Percentiles rank a stretch among this genome's conserved stretches.
These are phyloP conservation scores for Erpetoichthys calabaricus DNA, from an alignment of 2,797 vertebrate species.

Conservation along the genomic window DNA sequence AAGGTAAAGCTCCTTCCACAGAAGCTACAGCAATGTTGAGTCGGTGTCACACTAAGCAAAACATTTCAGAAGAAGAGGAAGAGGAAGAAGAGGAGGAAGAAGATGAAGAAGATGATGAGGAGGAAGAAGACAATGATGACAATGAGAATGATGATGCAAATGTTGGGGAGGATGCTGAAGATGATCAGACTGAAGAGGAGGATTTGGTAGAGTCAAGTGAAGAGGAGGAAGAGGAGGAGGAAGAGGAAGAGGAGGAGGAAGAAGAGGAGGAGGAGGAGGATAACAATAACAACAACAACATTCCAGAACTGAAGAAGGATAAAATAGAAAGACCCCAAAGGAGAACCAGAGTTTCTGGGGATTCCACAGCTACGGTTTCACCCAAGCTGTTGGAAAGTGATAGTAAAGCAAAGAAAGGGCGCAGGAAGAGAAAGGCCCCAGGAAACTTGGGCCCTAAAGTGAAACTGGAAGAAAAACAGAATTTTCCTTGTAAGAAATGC, in stretches of 20 bases:
- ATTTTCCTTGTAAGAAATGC: slow-evolving; percentile 87
- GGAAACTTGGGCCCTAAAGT: slow-evolving; percentile 71
- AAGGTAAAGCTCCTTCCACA: slow-evolving; percentile 47
- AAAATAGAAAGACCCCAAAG: slow-evolving; percentile 37
- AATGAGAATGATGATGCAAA: slow-evolving; percentile 27
- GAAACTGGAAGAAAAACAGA: slow-evolving; percentile 87
- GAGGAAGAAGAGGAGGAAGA: slow-evolving; percentile 44
- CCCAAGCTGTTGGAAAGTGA: slow-evolving; percentile 34
- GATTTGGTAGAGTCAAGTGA: slow-evolving; percentile 36
- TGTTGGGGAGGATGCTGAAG: slow-evolving; percentile 38
- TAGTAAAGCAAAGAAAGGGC: slow-evolving; percentile 15
- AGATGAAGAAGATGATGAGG: slow-evolving; percentile 23
- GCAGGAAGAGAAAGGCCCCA: slow-evolving; percentile 51
- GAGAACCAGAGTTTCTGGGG: slow-evolving; percentile 34
- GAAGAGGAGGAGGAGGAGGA: slow-evolving; percentile 41
- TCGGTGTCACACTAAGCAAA: slow-evolving; percentile 30
- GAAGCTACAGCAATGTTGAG: slow-evolving; percentile 41
- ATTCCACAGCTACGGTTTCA: slow-evolving; percentile 37
- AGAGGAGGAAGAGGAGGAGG: slow-evolving; percentile 39
- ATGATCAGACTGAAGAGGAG: slow-evolving; percentile 36
- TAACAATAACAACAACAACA: slow-evolving; percentile 46
- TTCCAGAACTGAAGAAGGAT: slow-evolving; percentile 37
- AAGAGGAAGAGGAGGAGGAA: slow-evolving; percentile 34
- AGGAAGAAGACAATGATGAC: slow-evolving; percentile 47
- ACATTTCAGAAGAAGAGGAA: slow-evolving; percentile 24